Conservation (phyloP, 2,113 vertebrate species). For the Alectura lathami region DNA sequence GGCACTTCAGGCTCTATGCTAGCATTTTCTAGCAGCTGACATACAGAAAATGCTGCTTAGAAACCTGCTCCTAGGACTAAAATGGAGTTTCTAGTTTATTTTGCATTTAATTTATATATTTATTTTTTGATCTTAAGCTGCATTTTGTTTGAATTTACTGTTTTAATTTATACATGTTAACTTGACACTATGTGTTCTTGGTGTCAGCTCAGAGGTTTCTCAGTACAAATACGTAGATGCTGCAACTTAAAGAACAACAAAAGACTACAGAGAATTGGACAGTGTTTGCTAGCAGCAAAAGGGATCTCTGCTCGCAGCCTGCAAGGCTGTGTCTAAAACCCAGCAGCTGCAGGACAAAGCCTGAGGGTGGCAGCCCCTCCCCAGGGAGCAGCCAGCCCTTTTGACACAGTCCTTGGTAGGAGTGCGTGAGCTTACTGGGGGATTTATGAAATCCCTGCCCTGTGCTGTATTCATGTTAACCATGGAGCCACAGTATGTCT, state of each 20-base stretch:
- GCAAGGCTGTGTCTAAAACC: neutral
- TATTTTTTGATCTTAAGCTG: conserved; percentile 60
- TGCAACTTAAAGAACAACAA: conserved; percentile 2
- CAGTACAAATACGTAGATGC: conserved; percentile 2
- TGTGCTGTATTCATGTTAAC: neutral
- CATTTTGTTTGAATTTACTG: conserved; percentile 34
- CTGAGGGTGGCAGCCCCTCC: neutral
- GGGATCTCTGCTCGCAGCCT: neutral
- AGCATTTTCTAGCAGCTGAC: conserved; percentile 9
- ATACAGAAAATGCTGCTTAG: conserved; percentile 44
- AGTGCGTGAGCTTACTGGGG: neutral
- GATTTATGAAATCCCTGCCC: conserved; percentile 15
- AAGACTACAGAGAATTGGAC: neutral
- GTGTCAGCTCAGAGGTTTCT: conserved; percentile 43
- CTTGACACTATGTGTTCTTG: conserved; percentile 9
- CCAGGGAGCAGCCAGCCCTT: neutral
- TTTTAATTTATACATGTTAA: conserved; percentile 55
- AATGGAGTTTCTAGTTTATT: conserved; percentile 52
- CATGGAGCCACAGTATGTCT: neutral
- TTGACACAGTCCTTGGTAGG: neutral
- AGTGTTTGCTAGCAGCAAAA: neutral
- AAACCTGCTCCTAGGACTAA: conserved; percentile 45
- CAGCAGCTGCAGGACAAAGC: conserved; percentile 7
- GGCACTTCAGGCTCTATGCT: neutral
- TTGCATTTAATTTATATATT: conserved; percentile 74